Conservation (phyloP, 1,140 invertebrate genomes). For the Cydia amplana region DNA sequence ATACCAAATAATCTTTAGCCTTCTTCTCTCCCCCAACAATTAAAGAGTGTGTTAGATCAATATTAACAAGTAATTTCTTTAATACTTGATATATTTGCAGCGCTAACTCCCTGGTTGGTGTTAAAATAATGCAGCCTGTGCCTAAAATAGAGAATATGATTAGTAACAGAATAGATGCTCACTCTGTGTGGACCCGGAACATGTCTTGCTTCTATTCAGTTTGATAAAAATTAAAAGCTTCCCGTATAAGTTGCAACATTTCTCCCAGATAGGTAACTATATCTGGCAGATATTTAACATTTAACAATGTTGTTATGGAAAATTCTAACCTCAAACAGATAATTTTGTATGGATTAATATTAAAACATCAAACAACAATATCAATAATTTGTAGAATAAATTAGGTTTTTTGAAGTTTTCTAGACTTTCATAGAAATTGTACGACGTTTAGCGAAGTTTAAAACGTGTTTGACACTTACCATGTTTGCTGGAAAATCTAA, state of each 20-base stretch:
- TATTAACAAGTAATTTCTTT: constrained; percentile 87
- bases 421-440: not conserved
- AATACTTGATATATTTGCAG: constrained; percentile 95
- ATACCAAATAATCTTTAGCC: constrained; percentile 83
- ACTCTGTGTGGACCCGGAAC: too few species aligned
- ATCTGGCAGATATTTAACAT: too few species aligned
- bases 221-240: not conserved
- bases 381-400: not conserved
- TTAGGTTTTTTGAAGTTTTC: not conserved
- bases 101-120: constrained; percentile 95
- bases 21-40: constrained; percentile 94
- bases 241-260: too few species aligned
- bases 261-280: too few species aligned
- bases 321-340: not conserved
- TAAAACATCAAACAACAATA: not conserved
- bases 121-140: constrained; percentile 92
- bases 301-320: not conserved
- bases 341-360: not conserved
- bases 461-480: constrained; percentile 80
- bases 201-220: not conserved
- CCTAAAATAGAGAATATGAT: constrained; percentile 72
- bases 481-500: constrained; percentile 88
- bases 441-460: not conserved
- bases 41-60: constrained; percentile 92
- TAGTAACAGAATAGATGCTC: too few species aligned